Base-by-base conservation (phyloP, 2,797 vertebrate genomes). In the Trematomus bernacchii region DNA sequence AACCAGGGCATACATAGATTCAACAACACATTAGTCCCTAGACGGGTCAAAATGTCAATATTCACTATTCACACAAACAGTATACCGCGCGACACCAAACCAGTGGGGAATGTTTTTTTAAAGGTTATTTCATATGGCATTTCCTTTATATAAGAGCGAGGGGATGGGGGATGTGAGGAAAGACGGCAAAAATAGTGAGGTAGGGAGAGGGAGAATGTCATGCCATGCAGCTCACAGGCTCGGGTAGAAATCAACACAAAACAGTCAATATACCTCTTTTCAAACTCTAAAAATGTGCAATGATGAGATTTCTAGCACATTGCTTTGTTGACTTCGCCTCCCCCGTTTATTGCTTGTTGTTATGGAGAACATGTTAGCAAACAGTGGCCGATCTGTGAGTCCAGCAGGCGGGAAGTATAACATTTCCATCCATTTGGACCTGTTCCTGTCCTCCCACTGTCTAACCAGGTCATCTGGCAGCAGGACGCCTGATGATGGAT, bases 41-140 rank as follows among this genome's bases (percentile, higher is more conserved):
- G 77, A 75, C 66, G 76, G 59, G 74, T 73, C 42, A 51, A 88
- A 90, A 89, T 90, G 87, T 85, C 90, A 88, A 89, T 87, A 87
- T 80, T 81, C 82, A 74, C 84, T 57, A 86, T 87, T 87, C 80
- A 83, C 66, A 86, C 74, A 77, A 76, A 84, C 82, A 83, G 82
- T 42, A 67, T 60, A 66, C 47, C 78, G 60, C 15, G 1, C 57
- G 19, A 14, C 3, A 2, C 30, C 44, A 30, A 65, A 72, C n/a
- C 83, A 67, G 76, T 30, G 9, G 76, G 83, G 83, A 60, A 73
- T 37, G 37, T 55, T 11, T 54, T 75, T 76, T 72, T 74, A 87
- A 88, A 90, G 87, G 82, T 88, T 80, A 86, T 67, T 77, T 76
- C 60, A 33, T 82, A 58, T 68, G 71, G 63, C 74, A 84, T 87